Percentiles rank a stretch among this genome's conserved stretches.
phyloP scores from a whole-genome alignment of 2,797 vertebrate species.

The Artibeus lituratus region DNA sequence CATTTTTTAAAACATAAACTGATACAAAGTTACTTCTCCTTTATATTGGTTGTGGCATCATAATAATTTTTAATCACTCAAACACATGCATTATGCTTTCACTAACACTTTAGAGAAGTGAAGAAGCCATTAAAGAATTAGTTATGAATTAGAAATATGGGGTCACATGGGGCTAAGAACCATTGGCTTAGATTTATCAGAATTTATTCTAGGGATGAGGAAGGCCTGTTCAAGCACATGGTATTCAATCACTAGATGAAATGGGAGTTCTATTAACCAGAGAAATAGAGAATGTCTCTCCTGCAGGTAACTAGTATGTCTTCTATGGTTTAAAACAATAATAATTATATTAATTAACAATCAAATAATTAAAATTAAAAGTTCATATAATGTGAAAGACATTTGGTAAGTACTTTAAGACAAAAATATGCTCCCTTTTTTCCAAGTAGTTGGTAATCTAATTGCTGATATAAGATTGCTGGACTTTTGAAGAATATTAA shows the following conservation, averaged over 20 bases:
- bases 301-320: neutral
- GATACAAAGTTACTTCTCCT: neutral
- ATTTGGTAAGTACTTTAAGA: neutral
- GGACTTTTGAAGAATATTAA: neutral
- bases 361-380: neutral
- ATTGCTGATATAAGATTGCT: neutral
- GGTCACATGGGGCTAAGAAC: neutral
- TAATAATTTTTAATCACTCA: neutral
- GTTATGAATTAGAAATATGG: neutral
- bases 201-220: neutral
- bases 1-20: neutral
- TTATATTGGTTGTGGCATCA: neutral
- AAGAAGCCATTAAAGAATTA: neutral
- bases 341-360: neutral
- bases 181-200: neutral
- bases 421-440: neutral
- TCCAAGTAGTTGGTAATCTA: neutral
- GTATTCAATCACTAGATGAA: neutral
- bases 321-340: neutral
- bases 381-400: neutral
- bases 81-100: neutral
- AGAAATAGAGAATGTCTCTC: neutral
- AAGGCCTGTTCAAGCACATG: neutral
- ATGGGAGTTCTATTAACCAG: neutral
- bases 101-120: neutral